phyloP scores from a whole-genome alignment of 2,888 invertebrate genomes.

The Crepidodera aurea region DNA sequence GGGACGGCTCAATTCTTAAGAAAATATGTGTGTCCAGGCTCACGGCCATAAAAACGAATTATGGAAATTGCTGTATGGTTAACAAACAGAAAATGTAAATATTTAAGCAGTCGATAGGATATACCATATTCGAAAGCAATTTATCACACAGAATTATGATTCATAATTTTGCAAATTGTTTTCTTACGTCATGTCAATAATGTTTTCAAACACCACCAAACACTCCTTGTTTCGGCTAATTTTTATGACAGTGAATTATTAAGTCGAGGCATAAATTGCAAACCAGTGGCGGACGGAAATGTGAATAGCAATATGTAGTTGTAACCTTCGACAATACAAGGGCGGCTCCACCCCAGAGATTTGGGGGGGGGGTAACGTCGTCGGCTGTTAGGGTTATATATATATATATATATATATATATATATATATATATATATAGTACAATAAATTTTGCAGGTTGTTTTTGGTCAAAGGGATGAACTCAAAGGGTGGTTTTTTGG shows the following conservation, averaged over 20 bases:
- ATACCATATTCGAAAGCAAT: conserved; percentile 31
- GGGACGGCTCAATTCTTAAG: conserved; percentile 1
- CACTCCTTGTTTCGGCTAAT: conserved; percentile 16
- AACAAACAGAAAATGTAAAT: conserved; percentile 31
- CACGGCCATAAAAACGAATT: conserved; percentile 27
- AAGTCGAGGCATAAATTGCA: neutral
- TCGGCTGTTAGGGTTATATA: too few species aligned
- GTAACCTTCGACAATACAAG: too few species aligned
- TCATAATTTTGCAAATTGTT: conserved; percentile 47
- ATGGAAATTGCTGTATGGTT: conserved; percentile 33
- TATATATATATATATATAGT: too few species aligned
- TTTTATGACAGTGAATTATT: conserved; percentile 3
- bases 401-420: too few species aligned
- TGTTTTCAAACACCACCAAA: conserved; percentile 10
- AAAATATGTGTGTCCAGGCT: conserved; percentile 1
- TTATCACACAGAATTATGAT: conserved; percentile 42
- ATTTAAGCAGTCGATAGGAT: conserved; percentile 31
- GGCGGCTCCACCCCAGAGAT: too few species aligned
- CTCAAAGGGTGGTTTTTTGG: too few species aligned
- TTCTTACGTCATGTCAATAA: conserved; percentile 28
- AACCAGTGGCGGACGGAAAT: too few species aligned
- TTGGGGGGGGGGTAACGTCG: too few species aligned
- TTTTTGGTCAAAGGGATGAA: too few species aligned
- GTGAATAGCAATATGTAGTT: too few species aligned
- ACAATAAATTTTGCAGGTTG: too few species aligned